Conservation (phyloP, 2,888 invertebrate genomes). For the Folsomia manolachei region DNA sequence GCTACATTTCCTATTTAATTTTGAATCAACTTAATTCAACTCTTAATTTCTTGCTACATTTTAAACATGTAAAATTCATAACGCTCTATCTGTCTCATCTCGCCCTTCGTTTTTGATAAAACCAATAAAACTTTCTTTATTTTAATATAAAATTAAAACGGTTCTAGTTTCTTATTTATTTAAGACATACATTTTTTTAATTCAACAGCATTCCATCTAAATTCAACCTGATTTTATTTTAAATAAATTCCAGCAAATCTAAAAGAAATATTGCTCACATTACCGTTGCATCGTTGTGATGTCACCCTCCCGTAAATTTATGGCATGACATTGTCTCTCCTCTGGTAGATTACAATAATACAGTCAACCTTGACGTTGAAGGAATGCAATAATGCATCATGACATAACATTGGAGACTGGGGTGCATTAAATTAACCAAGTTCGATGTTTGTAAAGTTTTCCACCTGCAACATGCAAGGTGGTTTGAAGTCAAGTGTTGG, state of each 20-base stretch:
- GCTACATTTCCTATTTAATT: no score
- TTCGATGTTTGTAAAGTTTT: neutral
- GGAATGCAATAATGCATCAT: neutral
- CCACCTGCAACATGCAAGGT: neutral
- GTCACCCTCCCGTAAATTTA: neutral
- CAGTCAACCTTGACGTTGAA: neutral
- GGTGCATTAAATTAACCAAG: neutral
- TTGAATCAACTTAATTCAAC: no score
- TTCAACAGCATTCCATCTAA: neutral
- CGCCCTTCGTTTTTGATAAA: no score
- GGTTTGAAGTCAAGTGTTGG: no score
- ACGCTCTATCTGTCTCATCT: no score
- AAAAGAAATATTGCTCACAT: neutral
- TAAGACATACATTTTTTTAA: neutral
- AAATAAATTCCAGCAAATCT: neutral
- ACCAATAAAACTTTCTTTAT: neutral
- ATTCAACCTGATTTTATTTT: neutral
- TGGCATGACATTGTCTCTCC: neutral
- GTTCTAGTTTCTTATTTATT: no score
- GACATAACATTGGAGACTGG: neutral
- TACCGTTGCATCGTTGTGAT: neutral
- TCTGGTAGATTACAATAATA: no score
- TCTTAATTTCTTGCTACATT: no score
- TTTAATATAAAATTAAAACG: neutral
- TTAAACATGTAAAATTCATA: no score